Base-by-base conservation (phyloP, 2,797 vertebrate genomes). In the Lutra lutra region DNA sequence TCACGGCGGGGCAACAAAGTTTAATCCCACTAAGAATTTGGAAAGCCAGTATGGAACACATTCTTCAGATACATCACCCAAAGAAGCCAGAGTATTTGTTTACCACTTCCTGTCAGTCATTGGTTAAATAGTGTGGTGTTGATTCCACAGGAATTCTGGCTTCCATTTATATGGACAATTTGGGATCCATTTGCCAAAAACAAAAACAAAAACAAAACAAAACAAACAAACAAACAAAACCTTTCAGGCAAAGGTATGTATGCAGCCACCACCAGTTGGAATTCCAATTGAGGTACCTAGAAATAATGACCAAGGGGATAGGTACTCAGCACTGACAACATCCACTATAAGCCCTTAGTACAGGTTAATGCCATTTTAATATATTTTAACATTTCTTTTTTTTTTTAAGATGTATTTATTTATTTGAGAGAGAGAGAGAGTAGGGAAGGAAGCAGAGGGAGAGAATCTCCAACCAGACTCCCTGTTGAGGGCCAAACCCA, bases 401-500 rank as follows among this genome's bases (percentile, higher is more conserved):
- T 62, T 17, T 64, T n/a, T 18, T 7, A 35, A 35, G 64, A 68
- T 68, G 8, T 68, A 68, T 35, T 68, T 68, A 68, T 35, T 68
- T 68, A 68, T 68, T 68, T 35, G 18, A 11, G 66, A 5, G n/a
- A 35, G 18, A 62, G 60, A 35, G n/a, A 68, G n/a, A 68, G 18
- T n/a, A 21, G n/a, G 64, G 7, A 14, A 66, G 64, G 29, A 14
- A 15, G 15, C 32, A 68, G n/a, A 68, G 66, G 18, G n/a, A 35
- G n/a, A 68, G 18, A 68, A 35, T 68, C 66, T 35, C n/a, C 4
- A 35, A 11, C 3, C 66, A 38, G n/a, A 35, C 66, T 68, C 66
- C n/a, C 18, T 2, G 4, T 21, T 21, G 66, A 68, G n/a, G n/a
- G 20, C n/a, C 0, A 0, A 38, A 21, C n/a, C 66, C 18, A 68